Evolutionary conservation across 2,113 vertebrate species (phyloP), one percentile per base, ranked within the genome.

Genomic region (Varanus komodoensis): DNA sequence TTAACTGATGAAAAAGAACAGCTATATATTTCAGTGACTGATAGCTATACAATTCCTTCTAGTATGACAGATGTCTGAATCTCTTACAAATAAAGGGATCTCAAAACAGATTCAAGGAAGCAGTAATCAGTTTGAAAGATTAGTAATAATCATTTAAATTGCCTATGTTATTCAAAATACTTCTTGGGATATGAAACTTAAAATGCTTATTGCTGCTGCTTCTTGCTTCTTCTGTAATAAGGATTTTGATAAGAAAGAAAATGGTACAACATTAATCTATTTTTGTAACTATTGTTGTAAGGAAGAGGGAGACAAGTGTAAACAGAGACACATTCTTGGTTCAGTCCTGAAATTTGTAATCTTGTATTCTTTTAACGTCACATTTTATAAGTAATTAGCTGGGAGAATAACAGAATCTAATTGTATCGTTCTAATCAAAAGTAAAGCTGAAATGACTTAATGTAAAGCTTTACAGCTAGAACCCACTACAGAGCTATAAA

Each of bases 361-460:
- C 93, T 95, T 94, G 94, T 91, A 91, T 96, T 96, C 91, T 97
- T 95, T 92, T 94, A 89, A 94, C 95, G 95, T 96, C 94, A 94
- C 87, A 96, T 94, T 93, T 90, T 93, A 94, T 87, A 93, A 91
- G 93, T 95, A 96, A 96, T 96, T 94, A 93, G 94, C 95, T 92
- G 94, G 92, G 93, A 92, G 93, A 95, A 96, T 94, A 97, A 96
- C 94, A 96, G 94, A 91, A 94, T 96, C 92, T 96, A 96, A 96
- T 95, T 96, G 94, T 96, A 95, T 95, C 94, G 94, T 94, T 96
- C 94, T 95, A 96, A 96, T 95, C 91, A 93, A 97, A 97, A 96
- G 89, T 95, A 95, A 96, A 95, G 94, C 88, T 82, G 94, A 93
- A 95, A 89, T 95, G 94, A 94, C 93, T 95, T 93, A 96, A 95